Base-by-base conservation (phyloP, 2,113 vertebrate genomes). In the Brachionichthys hirsutus region DNA sequence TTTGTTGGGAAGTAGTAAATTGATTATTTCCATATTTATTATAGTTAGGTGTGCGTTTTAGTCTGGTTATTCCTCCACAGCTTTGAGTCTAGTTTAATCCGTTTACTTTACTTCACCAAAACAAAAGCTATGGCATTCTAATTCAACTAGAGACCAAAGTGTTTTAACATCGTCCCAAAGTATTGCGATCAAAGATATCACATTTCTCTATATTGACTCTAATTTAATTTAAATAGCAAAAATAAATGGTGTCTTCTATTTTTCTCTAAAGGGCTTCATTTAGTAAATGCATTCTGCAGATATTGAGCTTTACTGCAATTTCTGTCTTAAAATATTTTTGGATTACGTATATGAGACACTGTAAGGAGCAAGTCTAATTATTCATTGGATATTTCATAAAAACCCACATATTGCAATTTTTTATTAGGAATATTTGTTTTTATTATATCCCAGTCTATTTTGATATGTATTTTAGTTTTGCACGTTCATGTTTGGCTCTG, bases 101-200 rank as follows among this genome's bases (percentile, higher is more conserved):
- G 36, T 43, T 55, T 20, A 34, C 10, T 62, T 58, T n/a, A n/a
- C n/a, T 24, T 18, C 2, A 16, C 45, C 19, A 48, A 12, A 13
- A 19, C 17, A 18, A 59, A 70, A 51, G 6, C 42, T n/a, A 46
- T 13, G 13, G 15, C 14, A 47, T 16, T 62, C 54, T 60, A 38
- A 3, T 63, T 45, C 22, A 60, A 52, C 19, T 22, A 17, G 64
- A 76, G 62, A 83, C 70, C 50, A 64, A 74, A 76, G 22, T 62
- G 42, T 73, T 55, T n/a, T 0, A 62, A 11, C 42, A 38, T 36
- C 22, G 1, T 48, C 63, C 55, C 40, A 45, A 35, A 54, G 53
- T 43, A 69, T 43, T 53, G 13, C 45, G 51, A 36, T 54, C n/a
- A 70, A 61, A 63, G 44, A 52, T 30, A 40, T 41, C 8, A 12